These are phyloP conservation scores for Sphecodes monilicornis DNA, from an alignment of 2,888 invertebrate species.

Conservation along the genomic window DNA sequence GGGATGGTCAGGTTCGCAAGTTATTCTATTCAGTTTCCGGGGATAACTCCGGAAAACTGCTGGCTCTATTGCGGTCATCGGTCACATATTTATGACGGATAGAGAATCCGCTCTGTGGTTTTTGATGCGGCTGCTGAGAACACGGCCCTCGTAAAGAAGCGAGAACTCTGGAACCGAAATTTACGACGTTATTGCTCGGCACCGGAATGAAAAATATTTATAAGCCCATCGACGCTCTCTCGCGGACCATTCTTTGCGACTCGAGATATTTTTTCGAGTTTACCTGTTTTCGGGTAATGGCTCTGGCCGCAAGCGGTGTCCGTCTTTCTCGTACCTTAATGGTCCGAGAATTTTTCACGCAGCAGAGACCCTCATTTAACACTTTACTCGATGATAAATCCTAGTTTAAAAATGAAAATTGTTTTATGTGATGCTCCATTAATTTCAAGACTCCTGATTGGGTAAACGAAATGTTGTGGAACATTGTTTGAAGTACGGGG, in stretches of 20 bases:
- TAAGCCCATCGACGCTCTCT: neutral
- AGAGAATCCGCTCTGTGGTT: neutral
- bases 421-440: too few species aligned
- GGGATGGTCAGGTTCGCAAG: too few species aligned
- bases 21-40: neutral
- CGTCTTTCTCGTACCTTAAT: neutral
- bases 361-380: too few species aligned
- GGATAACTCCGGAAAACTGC: neutral
- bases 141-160: neutral
- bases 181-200: neutral
- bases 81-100: neutral
- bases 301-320: neutral
- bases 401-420: too few species aligned
- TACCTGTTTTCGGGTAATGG: slow-evolving; percentile 5
- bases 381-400: too few species aligned
- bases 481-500: too few species aligned
- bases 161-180: neutral
- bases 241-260: neutral
- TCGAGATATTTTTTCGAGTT: neutral
- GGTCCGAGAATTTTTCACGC: neutral
- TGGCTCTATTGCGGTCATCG: neutral
- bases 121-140: neutral
- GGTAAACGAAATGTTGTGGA: too few species aligned
- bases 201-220: slow-evolving; percentile 3
- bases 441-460: too few species aligned